A percentile compares a stretch with the other conserved stretches of the same genome.
Evolutionary conservation across 1,140 invertebrate genomes (phyloP).

Genomic region (Brevipalpus yothersi): DNA sequence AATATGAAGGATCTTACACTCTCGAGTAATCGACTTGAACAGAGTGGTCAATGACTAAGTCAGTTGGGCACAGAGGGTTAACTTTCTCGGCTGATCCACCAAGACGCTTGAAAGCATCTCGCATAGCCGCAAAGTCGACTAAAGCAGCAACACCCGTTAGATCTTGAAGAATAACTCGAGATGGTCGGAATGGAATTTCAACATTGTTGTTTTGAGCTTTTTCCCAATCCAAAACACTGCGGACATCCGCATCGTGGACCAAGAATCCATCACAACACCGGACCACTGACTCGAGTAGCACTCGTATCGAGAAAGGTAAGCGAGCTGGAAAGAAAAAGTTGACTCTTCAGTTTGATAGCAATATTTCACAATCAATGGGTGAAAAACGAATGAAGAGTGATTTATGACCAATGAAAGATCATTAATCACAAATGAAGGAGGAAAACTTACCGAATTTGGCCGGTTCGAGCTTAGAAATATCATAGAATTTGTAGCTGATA

Average conservation of each 20-base stretch:
- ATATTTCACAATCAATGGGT: no score
- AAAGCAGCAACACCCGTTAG: constrained; percentile 70
- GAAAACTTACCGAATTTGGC: no score
- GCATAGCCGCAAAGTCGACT: constrained; percentile 95
- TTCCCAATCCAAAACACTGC: constrained; percentile 78
- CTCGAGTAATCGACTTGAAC: constrained; percentile 84
- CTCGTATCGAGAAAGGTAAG: constrained; percentile 62
- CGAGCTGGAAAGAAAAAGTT: no score
- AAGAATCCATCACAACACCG: constrained; percentile 91
- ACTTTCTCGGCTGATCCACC: constrained; percentile 74
- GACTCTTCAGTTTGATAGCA: no score
- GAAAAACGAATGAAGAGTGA: no score
- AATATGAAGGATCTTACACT: constrained; percentile 31
- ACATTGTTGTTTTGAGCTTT: constrained; percentile 40
- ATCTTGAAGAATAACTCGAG: constrained; percentile 67
- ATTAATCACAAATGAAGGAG: no score
- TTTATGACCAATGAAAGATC: no score
- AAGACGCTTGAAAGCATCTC: constrained; percentile 67
- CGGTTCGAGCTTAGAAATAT: no score
- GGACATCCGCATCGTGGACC: constrained; percentile 50
- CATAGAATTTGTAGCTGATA: no score
- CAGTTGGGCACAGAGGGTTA: constrained; percentile 88
- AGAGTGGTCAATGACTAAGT: constrained; percentile 94
- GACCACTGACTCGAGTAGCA: constrained; percentile 79
- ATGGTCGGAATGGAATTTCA: constrained; percentile 89